These are phyloP conservation scores for Apis laboriosa DNA, from an alignment of 1,140 invertebrate genomes.

Conservation along the genomic window DNA sequence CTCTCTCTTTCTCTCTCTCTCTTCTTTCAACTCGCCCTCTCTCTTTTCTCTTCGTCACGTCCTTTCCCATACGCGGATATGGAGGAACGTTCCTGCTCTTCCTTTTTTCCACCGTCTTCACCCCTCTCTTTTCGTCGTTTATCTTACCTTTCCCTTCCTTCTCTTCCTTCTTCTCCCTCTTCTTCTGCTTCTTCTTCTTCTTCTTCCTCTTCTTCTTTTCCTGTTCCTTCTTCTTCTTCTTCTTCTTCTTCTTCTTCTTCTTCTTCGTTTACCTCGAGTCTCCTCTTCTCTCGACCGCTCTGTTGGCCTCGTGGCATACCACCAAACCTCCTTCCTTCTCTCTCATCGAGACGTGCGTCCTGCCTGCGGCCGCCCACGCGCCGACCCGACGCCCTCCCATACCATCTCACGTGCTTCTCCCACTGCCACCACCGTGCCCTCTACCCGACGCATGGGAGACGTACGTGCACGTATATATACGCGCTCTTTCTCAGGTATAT, in stretches of 20 bases:
- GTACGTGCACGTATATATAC: slow-evolving; percentile 28
- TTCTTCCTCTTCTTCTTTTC: neutral
- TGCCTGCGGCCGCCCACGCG: slow-evolving; percentile 81
- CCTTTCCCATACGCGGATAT: slow-evolving; percentile 66
- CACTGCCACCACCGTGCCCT: slow-evolving; percentile 40
- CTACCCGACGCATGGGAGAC: slow-evolving; percentile 52
- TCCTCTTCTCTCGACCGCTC: slow-evolving; percentile 49
- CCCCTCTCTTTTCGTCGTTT: slow-evolving; percentile 21
- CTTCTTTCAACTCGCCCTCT: neutral
- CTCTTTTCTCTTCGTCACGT: slow-evolving; percentile 49
- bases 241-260: neutral
- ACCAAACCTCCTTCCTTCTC: slow-evolving; percentile 56
- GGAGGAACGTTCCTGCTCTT: slow-evolving; percentile 38
- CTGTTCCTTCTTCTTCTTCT: neutral
- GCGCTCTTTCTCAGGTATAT: slow-evolving; percentile 39
- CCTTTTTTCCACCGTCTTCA: slow-evolving; percentile 37
- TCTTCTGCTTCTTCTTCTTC: neutral
- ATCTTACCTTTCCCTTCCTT: slow-evolving; percentile 26
- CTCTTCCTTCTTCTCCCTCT: neutral
- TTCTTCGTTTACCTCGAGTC: neutral
- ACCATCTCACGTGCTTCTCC: slow-evolving; percentile 70
- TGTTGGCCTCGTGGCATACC: slow-evolving; percentile 65
- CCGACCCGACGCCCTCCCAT: slow-evolving; percentile 77
- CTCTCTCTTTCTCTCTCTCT: neutral
- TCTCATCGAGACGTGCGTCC: slow-evolving; percentile 75